These are phyloP conservation scores for Drosophila gunungcola DNA, from an alignment of 1,140 invertebrate species.

Conservation along the genomic window DNA sequence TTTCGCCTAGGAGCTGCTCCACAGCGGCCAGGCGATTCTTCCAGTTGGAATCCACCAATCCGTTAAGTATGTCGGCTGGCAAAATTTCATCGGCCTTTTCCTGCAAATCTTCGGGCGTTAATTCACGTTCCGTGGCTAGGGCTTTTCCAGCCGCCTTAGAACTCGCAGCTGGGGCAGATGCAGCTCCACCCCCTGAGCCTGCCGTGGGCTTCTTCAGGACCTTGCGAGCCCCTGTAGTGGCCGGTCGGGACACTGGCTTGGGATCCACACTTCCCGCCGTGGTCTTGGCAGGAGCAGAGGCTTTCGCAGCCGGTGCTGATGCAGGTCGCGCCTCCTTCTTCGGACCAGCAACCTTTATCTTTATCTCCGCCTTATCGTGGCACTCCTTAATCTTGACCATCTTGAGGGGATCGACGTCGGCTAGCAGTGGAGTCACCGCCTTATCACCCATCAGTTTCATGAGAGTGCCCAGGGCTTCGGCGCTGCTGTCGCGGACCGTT, in stretches of 20 bases:
- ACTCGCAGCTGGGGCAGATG: slow-evolving; percentile 13
- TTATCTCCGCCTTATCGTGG: slow-evolving; percentile 95
- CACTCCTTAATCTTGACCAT: slow-evolving; percentile 98
- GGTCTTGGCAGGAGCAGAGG: slow-evolving; percentile 82
- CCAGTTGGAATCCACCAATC: slow-evolving; percentile 93
- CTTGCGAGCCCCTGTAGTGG: slow-evolving; percentile 85
- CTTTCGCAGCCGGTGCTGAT: slow-evolving; percentile 85
- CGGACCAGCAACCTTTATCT: slow-evolving; percentile 88
- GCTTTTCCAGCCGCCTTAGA: slow-evolving; percentile 83
- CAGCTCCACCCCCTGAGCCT: slow-evolving; percentile 15
- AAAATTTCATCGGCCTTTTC: slow-evolving; percentile 89
- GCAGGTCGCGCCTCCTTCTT: slow-evolving; percentile 88
- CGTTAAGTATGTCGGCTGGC: slow-evolving; percentile 87
- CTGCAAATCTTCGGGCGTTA: slow-evolving; percentile 89
- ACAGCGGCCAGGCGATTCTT: slow-evolving; percentile 92
- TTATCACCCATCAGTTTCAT: slow-evolving; percentile 98
- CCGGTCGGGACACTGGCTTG: slow-evolving; percentile 86
- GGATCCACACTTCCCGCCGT: slow-evolving; percentile 86
- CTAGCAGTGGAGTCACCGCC: slow-evolving; percentile 92
- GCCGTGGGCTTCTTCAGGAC: slow-evolving; percentile 61
- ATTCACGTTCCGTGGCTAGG: slow-evolving; percentile 86
- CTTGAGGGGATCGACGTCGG: slow-evolving; percentile 95
- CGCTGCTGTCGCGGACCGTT: slow-evolving; percentile 92
- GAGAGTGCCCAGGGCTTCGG: slow-evolving; percentile 96
- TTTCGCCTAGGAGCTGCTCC: slow-evolving; percentile 89